Conservation (phyloP, 2,113 vertebrate species). For the Carassius auratus region DNA sequence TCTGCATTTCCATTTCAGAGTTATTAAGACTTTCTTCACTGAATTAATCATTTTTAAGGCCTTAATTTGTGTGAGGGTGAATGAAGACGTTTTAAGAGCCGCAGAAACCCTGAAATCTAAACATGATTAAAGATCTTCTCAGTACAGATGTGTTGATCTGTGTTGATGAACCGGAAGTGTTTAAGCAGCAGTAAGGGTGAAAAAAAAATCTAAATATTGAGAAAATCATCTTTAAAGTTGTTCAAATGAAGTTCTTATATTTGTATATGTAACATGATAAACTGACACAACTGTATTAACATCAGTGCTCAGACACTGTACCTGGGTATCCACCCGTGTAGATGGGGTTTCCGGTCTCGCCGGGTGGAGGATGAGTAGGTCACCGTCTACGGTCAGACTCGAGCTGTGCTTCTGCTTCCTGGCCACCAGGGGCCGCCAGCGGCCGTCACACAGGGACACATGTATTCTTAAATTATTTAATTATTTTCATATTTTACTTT, state of each 20-base stretch:
- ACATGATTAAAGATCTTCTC: neutral
- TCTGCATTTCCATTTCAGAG: too few relatives aligned
- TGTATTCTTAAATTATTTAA: too few relatives aligned
- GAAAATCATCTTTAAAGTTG: too few relatives aligned
- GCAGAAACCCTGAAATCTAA: neutral
- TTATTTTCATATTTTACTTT: too few relatives aligned
- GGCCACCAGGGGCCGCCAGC: slow-evolving; percentile 87
- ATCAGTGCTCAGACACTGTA: slow-evolving; percentile 56
- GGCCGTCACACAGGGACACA: slow-evolving; percentile 82
- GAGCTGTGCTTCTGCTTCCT: slow-evolving; percentile 86
- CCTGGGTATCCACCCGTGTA: slow-evolving; percentile 92
- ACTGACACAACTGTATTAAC: too few relatives aligned
- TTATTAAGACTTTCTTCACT: neutral
- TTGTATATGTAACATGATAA: too few relatives aligned
- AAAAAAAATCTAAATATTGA: too few relatives aligned
- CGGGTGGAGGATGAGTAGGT: slow-evolving; percentile 87
- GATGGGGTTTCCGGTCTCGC: slow-evolving; percentile 91
- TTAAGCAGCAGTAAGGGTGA: slow-evolving; percentile 39
- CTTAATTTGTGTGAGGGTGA: too few relatives aligned
- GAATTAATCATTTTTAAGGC: neutral
- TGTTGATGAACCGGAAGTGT: slow-evolving; percentile 45
- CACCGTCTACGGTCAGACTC: slow-evolving; percentile 80
- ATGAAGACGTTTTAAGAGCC: too few relatives aligned
- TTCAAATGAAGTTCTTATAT: too few relatives aligned
- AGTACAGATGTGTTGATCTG: neutral